Evolutionary conservation across 2,113 vertebrate species (phyloP).

Genomic region (Rallus limicola): DNA sequence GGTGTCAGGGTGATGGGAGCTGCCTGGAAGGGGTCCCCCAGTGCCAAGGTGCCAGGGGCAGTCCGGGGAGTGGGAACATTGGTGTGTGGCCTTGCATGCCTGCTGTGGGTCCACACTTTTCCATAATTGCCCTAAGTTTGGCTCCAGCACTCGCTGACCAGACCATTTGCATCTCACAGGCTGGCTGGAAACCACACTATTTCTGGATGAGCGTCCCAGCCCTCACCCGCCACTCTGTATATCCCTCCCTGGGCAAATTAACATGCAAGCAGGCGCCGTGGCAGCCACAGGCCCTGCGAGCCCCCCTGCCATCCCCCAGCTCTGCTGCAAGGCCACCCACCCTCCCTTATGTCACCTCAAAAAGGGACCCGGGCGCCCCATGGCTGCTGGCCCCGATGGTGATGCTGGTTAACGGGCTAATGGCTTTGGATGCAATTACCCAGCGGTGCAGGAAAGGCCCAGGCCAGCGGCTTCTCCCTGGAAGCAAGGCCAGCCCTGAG

Average conservation of each 20-base stretch:
- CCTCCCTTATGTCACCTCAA: background rate
- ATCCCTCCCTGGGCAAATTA: background rate
- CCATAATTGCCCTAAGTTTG: background rate
- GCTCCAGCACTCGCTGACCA: background rate
- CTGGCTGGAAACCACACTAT: slow-evolving; percentile 45
- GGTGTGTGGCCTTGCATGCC: background rate
- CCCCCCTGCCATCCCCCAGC: background rate
- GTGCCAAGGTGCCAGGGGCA: background rate
- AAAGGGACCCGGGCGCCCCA: background rate
- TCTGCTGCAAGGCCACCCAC: background rate
- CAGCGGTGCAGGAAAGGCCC: background rate
- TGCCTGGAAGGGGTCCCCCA: accelerated
- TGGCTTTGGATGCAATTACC: background rate
- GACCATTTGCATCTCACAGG: slow-evolving; percentile 44
- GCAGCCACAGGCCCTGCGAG: background rate
- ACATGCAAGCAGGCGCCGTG: background rate
- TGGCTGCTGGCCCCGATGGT: no score
- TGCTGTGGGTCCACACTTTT: background rate
- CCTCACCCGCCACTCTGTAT: background rate
- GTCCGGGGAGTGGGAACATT: background rate
- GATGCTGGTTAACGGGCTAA: background rate
- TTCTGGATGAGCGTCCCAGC: background rate
- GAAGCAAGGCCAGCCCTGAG: background rate
- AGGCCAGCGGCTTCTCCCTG: background rate
- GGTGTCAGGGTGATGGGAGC: accelerated